Conservation (phyloP, 2,888 invertebrate genomes). For the Pristionchus arcanus region DNA sequence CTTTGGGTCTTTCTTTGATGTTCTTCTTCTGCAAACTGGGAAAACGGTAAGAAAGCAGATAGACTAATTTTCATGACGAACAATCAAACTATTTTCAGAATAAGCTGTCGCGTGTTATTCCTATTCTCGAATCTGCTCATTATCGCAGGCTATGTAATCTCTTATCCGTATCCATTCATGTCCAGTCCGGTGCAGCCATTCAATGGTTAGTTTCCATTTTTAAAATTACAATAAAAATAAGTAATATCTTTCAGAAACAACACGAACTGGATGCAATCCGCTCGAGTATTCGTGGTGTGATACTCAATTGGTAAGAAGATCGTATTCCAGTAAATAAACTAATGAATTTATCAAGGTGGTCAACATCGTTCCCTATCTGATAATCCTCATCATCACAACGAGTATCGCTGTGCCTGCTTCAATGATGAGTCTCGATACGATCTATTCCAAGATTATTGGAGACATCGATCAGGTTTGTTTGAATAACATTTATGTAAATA, state of each 20-base stretch:
- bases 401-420: background rate
- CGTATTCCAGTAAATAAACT: constrained; percentile 49
- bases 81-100: background rate
- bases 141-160: background rate
- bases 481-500: constrained; percentile 46
- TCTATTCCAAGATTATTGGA: constrained; percentile 29
- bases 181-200: background rate
- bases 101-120: background rate
- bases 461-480: constrained; percentile 56
- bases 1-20: background rate
- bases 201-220: background rate
- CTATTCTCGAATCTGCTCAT: background rate
- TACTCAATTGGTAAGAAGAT: background rate
- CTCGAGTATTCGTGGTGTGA: constrained; percentile 8
- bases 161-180: background rate
- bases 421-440: background rate
- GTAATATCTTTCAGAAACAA: background rate
- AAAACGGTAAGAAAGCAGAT: background rate
- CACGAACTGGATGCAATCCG: background rate
- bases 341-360: background rate
- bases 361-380: background rate
- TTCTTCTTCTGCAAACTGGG: background rate
- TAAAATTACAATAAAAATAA: background rate
- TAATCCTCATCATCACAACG: background rate
- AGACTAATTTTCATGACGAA: too few species aligned